Conservation (phyloP, 2,888 invertebrate genomes). For the Malachius bipustulatus region DNA sequence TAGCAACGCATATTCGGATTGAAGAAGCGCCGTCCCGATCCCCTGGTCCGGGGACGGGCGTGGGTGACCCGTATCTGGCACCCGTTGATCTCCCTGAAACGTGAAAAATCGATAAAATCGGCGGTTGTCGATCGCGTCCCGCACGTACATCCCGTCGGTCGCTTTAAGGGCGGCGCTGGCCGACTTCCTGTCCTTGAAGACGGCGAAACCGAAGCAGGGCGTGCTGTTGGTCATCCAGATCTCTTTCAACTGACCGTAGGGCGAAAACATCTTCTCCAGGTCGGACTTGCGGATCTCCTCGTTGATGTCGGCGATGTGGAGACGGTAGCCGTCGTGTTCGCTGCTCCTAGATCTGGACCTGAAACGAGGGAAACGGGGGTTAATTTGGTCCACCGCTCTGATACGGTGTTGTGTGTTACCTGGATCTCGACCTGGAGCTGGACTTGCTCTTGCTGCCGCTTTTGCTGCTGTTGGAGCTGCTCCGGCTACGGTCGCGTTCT, state of each 20-base stretch:
- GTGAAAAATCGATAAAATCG: slow-evolving; percentile 15
- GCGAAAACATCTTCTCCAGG: slow-evolving; percentile 42
- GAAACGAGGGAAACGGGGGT: too few species aligned
- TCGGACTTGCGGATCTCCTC: slow-evolving; percentile 41
- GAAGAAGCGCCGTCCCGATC: slow-evolving; percentile 39
- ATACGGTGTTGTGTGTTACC: too few species aligned
- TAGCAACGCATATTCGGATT: slow-evolving; percentile 46
- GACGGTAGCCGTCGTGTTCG: slow-evolving; percentile 36
- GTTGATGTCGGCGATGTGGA: slow-evolving; percentile 44
- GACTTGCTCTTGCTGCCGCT: slow-evolving; percentile 27
- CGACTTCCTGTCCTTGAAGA: slow-evolving; percentile 42
- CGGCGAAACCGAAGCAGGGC: slow-evolving; percentile 50
- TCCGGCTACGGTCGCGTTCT: slow-evolving; percentile 30
- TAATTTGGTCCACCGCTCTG: too few species aligned
- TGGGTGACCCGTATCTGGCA: slow-evolving; percentile 41
- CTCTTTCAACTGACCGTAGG: slow-evolving; percentile 42
- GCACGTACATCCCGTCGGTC: slow-evolving; percentile 41
- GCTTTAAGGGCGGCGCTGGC: slow-evolving; percentile 39
- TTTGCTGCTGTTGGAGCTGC: slow-evolving; percentile 30
- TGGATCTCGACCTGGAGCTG: slow-evolving; percentile 30
- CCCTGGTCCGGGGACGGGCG: slow-evolving; percentile 41
- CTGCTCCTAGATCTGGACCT: slow-evolving; percentile 33
- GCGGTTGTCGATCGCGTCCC: too few species aligned
- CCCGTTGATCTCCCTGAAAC: slow-evolving; percentile 40
- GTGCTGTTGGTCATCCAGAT: slow-evolving; percentile 48